A percentile compares a stretch with the other conserved stretches of the same genome.
Conservation (phyloP, 2,797 vertebrate genomes). For the Oreonectes daqikongensis region DNA sequence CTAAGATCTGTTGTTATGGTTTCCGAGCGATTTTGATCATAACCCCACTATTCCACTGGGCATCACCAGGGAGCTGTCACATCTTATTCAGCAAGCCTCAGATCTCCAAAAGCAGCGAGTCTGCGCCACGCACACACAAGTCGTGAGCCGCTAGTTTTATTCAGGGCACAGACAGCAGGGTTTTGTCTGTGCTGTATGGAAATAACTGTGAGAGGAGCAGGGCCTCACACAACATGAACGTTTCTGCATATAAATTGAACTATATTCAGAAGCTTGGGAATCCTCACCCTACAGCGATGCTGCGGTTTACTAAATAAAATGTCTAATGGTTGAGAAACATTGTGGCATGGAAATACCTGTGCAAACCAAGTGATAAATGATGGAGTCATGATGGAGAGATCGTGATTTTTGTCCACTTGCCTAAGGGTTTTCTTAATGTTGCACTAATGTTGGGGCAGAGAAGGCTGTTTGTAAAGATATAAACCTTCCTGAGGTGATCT, state of each 20-base stretch:
- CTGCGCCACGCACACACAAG: background rate
- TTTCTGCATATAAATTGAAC: slow-evolving; percentile 47
- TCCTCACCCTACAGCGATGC: slow-evolving; percentile 6
- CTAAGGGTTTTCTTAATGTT: slow-evolving; percentile 13
- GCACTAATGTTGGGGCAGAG: background rate
- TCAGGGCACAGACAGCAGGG: slow-evolving; percentile 36
- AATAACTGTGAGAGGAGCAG: slow-evolving; percentile 26
- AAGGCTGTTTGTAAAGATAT: background rate
- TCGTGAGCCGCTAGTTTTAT: slow-evolving; percentile 35
- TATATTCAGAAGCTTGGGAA: slow-evolving; percentile 35
- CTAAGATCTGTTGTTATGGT: slow-evolving; percentile 37
- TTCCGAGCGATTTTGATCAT: slow-evolving; percentile 31
- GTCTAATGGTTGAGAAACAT: slow-evolving; percentile 7
- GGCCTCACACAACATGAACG: slow-evolving; percentile 37
- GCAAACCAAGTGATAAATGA: background rate
- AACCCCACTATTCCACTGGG: slow-evolving; percentile 23
- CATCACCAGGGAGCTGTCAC: slow-evolving; percentile 34
- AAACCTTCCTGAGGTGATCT: slow-evolving; percentile 6
- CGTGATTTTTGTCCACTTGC: background rate
- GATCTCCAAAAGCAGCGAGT: slow-evolving; percentile 30
- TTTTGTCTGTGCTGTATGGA: slow-evolving; percentile 38
- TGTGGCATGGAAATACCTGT: slow-evolving; percentile 9
- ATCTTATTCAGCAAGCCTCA: slow-evolving; percentile 21
- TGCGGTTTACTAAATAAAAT: slow-evolving; percentile 13
- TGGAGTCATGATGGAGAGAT: slow-evolving; percentile 1